phyloP scores from a whole-genome alignment of 2,888 invertebrate genomes.

The Aspidapion aeneum region DNA sequence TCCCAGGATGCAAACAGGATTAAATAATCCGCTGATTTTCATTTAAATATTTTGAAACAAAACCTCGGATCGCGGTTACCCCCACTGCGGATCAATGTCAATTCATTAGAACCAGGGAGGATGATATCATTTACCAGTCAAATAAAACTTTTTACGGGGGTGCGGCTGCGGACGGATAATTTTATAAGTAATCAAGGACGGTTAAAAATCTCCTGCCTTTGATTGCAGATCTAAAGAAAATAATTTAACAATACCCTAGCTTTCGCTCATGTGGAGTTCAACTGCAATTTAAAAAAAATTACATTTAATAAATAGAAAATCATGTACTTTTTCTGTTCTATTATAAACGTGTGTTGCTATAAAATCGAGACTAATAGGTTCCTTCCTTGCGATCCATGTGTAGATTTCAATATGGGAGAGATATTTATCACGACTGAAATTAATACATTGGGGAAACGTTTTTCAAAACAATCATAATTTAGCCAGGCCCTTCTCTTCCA shows the following conservation, averaged over 20 bases:
- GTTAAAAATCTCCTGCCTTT: too few relatives aligned
- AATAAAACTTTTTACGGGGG: background rate
- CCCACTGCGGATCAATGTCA: background rate
- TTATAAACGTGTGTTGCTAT: background rate
- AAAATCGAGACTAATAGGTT: background rate
- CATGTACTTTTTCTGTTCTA: too few relatives aligned
- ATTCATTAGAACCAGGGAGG: background rate
- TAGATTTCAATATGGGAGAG: constrained; percentile 15
- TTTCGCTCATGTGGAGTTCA: too few relatives aligned
- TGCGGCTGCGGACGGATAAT: background rate
- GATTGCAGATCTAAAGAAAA: too few relatives aligned
- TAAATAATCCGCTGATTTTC: constrained; percentile 33
- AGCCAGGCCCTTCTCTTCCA: background rate
- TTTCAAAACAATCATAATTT: constrained; percentile 12
- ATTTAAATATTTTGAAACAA: constrained; percentile 44
- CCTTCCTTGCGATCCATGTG: background rate
- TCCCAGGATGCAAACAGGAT: constrained; percentile 24
- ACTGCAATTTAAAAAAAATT: too few relatives aligned
- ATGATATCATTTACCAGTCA: background rate
- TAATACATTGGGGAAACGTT: constrained; percentile 22
- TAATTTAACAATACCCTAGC: too few relatives aligned
- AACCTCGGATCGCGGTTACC: constrained; percentile 33
- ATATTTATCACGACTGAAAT: constrained; percentile 21
- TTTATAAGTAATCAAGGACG: background rate
- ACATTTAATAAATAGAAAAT: too few relatives aligned